Conservation (phyloP, 2,888 invertebrate genomes). For the Myopa testacea region DNA sequence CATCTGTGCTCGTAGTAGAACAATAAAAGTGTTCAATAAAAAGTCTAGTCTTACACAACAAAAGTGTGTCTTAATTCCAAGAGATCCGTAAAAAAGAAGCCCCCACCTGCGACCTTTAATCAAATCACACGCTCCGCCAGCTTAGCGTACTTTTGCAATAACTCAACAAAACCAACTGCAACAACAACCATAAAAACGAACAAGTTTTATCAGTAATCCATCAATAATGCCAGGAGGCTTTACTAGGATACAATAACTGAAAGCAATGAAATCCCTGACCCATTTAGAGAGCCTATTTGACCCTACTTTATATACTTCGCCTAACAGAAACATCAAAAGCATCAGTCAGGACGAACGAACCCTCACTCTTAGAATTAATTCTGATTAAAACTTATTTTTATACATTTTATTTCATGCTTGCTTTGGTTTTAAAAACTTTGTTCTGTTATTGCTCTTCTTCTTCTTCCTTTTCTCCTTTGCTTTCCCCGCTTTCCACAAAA, state of each 20-base stretch:
- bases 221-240: constrained; percentile 26
- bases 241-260: not conserved
- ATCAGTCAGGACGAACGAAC: not conserved
- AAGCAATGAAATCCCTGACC: not conserved
- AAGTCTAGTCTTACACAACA: too few relatives aligned
- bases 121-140: constrained; percentile 19
- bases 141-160: constrained; percentile 22
- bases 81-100: not conserved
- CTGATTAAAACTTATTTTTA: constrained; percentile 30
- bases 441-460: not conserved
- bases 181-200: constrained; percentile 3
- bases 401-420: not conserved
- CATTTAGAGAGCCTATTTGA: not conserved
- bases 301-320: not conserved
- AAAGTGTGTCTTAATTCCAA: not conserved
- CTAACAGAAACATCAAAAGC: constrained; percentile 8
- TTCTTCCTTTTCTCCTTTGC: not conserved
- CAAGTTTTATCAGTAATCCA: constrained; percentile 32
- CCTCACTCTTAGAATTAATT: constrained; percentile 20
- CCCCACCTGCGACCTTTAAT: constrained; percentile 7
- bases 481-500: not conserved
- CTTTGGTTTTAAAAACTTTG: not conserved
- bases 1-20: not conserved
- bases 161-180: not conserved
- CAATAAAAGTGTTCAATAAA: too few relatives aligned